Evolutionary conservation across 2,113 vertebrate species (phyloP).

Genomic region (Herpailurus yagouaroundi): DNA sequence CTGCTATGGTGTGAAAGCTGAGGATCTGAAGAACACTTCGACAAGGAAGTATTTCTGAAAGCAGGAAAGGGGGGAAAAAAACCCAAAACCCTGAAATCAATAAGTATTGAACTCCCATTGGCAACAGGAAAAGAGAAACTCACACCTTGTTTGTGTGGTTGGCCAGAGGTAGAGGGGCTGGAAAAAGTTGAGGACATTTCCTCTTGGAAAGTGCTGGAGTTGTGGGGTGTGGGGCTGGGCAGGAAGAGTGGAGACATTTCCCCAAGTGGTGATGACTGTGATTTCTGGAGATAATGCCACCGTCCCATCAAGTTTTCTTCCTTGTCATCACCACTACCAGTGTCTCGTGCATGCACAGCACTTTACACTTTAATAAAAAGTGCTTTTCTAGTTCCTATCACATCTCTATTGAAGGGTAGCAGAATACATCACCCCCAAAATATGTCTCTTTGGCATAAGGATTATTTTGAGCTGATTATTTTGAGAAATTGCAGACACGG

Average conservation of each 20-base stretch:
- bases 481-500: background rate
- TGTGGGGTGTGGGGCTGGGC: fast-evolving
- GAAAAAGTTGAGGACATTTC: background rate
- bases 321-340: too few relatives aligned
- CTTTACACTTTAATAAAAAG: background rate
- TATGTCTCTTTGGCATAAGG: background rate
- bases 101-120: background rate
- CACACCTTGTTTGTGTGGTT: background rate
- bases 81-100: background rate
- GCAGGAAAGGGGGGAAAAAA: background rate
- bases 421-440: background rate
- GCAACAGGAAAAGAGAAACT: background rate
- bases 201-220: background rate
- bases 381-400: background rate
- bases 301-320: background rate
- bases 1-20: background rate
- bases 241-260: background rate
- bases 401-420: background rate
- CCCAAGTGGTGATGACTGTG: too few relatives aligned
- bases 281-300: background rate
- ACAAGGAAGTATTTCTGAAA: background rate
- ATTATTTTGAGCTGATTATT: background rate
- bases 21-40: background rate
- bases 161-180: fast-evolving
- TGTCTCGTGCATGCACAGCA: background rate